Base-by-base conservation (phyloP, 2,888 invertebrate genomes). In the Dioctria rufipes region DNA sequence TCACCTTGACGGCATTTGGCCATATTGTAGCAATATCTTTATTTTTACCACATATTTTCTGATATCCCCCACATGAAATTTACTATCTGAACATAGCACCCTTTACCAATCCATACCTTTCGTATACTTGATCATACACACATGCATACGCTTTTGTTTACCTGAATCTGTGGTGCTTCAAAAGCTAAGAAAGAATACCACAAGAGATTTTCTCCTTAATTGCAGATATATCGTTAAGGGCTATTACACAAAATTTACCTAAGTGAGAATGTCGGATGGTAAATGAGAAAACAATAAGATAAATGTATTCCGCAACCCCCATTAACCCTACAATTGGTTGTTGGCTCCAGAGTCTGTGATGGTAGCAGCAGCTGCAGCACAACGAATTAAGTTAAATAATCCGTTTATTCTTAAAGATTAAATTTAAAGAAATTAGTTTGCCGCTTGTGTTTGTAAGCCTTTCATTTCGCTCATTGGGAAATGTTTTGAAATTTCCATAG, bases 271-370 rank as follows among this genome's bases (percentile, higher is more conserved):
- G n/a, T 37, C 66, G 25, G 25, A 25, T 25, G 37, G 66, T 37
- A 66, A 66, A 66, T 66, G 66, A 66, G 66, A 43, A 66, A 43
- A 66, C 43, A 42, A 43, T 9, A 66, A 66, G 66, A 66, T 13
- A 66, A 66, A 66, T 66, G 66, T 66, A 43, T 66, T 66, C 13
- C 46, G 46, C 13, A 66, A 66, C 66, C 66, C 43, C 66, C 66
- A 66, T 66, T 66, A 66, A 66, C 66, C 66, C 66, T 66, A 43
- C 66, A 66, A 66, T 66, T 66, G 13, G 66, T 54, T 54, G 9
- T 11, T n/a, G 8, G 6, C n/a, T n/a, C n/a, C 11, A 25, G 25
- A 25, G 2, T 25, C 25, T 25, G 25, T 25, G 25, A 25, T 25
- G 25, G 25, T 25, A 25, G n/a, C n/a, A n/a, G 25, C 25, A 25